A percentile compares a stretch with the other conserved stretches of the same genome.
Evolutionary conservation across 64 coral and sea anemone genomes (phyloP).

Genomic region (Acropora tenuis): DNA sequence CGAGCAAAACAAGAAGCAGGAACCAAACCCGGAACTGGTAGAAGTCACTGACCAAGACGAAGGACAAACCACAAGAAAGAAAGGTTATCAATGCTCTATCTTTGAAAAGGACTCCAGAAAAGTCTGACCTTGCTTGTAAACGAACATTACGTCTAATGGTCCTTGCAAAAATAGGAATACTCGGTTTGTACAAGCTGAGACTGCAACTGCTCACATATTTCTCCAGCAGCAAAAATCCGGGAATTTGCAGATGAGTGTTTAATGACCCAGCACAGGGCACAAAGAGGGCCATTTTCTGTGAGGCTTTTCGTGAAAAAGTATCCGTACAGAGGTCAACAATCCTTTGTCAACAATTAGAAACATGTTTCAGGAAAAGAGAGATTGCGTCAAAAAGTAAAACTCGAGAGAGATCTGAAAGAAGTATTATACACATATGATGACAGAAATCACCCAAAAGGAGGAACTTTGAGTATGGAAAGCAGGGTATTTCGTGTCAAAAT

Average conservation of each 20-base stretch:
- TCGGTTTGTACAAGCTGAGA: background rate
- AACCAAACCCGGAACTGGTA: background rate
- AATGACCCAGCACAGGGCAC: too few species aligned
- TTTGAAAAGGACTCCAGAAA: background rate
- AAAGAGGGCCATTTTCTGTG: too few species aligned
- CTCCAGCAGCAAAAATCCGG: too few species aligned
- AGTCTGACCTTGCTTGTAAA: background rate
- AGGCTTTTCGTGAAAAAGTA: background rate
- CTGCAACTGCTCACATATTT: too few species aligned
- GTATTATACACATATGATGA: background rate
- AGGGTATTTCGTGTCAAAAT: background rate
- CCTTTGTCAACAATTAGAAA: too few species aligned
- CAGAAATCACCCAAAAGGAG: background rate
- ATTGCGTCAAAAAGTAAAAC: background rate
- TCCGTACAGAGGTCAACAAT: background rate
- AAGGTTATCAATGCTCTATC: background rate
- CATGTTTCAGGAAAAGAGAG: background rate
- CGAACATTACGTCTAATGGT: background rate
- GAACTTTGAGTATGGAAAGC: background rate
- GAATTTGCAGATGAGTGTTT: too few species aligned
- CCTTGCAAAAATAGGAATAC: conserved; percentile 3
- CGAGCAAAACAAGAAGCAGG: background rate
- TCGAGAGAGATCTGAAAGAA: background rate
- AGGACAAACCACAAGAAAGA: conserved; percentile 3
- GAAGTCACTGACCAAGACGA: background rate